phyloP scores from a whole-genome alignment of 2,888 invertebrate genomes.

The Schizaphis graminum region DNA sequence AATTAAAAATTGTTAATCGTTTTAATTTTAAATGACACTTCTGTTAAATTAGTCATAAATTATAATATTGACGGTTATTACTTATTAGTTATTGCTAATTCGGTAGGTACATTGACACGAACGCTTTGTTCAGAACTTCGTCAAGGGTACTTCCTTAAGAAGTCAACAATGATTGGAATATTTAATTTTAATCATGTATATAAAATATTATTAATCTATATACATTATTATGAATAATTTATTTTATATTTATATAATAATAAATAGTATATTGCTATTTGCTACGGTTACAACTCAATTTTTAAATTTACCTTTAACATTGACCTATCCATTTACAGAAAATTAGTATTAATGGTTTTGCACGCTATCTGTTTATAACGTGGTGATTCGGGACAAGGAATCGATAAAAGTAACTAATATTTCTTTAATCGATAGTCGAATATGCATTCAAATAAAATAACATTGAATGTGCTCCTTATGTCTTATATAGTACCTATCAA shows the following conservation, averaged over 20 bases:
- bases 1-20: not conserved
- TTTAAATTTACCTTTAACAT: slow-evolving; percentile 1
- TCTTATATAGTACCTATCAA: no score
- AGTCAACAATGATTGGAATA: slow-evolving; percentile 10
- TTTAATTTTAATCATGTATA: not conserved
- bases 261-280: not conserved
- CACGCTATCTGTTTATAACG: not conserved
- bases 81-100: not conserved
- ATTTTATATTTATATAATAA: not conserved
- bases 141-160: slow-evolving; percentile 37
- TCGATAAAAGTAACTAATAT: not conserved
- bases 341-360: slow-evolving; percentile 23
- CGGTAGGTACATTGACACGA: not conserved
- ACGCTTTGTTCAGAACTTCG: not conserved
- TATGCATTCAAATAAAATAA: not conserved
- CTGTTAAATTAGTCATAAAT: not conserved
- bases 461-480: not conserved
- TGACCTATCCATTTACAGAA: slow-evolving; percentile 39
- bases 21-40: not conserved
- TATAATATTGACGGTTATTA: not conserved
- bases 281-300: not conserved
- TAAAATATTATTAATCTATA: not conserved
- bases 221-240: not conserved
- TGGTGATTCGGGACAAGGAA: not conserved
- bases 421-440: not conserved